Conservation (phyloP, 2,113 vertebrate genomes). For the Progne subis region DNA sequence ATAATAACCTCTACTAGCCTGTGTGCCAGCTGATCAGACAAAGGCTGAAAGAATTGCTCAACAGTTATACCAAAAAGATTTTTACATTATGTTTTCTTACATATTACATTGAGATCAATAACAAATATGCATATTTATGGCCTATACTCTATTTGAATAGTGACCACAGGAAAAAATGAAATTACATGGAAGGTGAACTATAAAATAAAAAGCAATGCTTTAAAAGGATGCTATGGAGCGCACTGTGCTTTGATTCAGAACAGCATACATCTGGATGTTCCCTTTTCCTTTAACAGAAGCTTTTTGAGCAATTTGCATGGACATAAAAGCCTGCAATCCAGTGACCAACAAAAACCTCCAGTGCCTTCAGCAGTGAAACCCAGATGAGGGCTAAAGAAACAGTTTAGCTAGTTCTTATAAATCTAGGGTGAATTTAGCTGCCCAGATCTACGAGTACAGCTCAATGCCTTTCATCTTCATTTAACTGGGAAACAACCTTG, state of each 20-base stretch:
- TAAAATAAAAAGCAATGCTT: not conserved
- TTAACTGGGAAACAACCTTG: not conserved
- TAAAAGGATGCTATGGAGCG: not conserved
- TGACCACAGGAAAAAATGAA: not conserved
- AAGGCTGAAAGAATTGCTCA: constrained; percentile 29
- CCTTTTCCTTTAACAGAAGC: not conserved
- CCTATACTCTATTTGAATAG: not conserved
- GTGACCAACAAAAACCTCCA: not conserved
- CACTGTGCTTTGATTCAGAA: not conserved
- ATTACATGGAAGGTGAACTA: not conserved
- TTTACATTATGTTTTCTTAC: constrained; percentile 14
- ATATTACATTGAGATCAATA: not conserved
- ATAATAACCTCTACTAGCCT: constrained; percentile 1
- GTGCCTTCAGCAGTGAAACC: not conserved
- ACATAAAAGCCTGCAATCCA: not conserved
- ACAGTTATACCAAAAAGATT: not conserved
- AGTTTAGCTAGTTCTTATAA: not conserved
- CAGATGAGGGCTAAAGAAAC: not conserved
- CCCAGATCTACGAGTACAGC: not conserved
- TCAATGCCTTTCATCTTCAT: not conserved
- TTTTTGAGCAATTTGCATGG: not conserved
- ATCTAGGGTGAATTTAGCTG: not conserved
- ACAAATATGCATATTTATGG: not conserved
- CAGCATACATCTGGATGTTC: not conserved
- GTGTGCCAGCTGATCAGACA: constrained; percentile 13